phyloP scores from a whole-genome alignment of 2,888 invertebrate genomes.

The Lycaena phlaeas region DNA sequence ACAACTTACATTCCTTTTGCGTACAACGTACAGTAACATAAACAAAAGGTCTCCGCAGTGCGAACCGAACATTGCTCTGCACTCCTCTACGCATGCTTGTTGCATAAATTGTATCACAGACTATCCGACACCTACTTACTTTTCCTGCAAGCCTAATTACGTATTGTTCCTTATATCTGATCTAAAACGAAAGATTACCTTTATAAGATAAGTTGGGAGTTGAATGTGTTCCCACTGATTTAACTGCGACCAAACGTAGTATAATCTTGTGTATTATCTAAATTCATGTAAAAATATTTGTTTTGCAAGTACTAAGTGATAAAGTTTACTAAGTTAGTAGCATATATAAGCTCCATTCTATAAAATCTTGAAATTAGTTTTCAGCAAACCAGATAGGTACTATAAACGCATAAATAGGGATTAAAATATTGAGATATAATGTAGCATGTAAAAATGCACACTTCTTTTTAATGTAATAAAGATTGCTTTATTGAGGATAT shows the following conservation, averaged over 20 bases:
- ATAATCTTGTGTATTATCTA: too few relatives aligned
- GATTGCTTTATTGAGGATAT: too few relatives aligned
- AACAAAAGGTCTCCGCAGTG: constrained; percentile 34
- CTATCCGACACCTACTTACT: constrained; percentile 8
- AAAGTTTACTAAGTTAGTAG: too few relatives aligned
- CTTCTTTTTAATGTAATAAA: too few relatives aligned
- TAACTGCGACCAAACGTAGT: constrained; percentile 1
- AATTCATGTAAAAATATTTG: too few relatives aligned
- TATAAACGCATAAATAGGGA: too few relatives aligned
- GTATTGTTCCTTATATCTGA: constrained; percentile 8
- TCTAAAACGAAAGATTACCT: constrained; percentile 7
- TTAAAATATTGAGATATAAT: too few relatives aligned
- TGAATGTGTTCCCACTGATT: background rate
- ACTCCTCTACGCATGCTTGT: constrained; percentile 31
- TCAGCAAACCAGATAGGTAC: too few relatives aligned
- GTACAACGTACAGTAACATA: constrained; percentile 50
- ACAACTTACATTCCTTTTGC: constrained; percentile 55
- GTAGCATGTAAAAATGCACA: too few relatives aligned
- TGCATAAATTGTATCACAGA: constrained; percentile 27
- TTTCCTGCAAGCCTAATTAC: constrained; percentile 8
- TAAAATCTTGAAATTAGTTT: too few relatives aligned
- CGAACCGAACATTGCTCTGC: constrained; percentile 39
- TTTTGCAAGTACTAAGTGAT: too few relatives aligned
- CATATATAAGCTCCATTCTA: too few relatives aligned
- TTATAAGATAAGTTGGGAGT: constrained; percentile 4